A percentile compares a stretch with the other conserved stretches of the same genome.
Evolutionary conservation across 1,140 invertebrate species (phyloP).

Genomic region (Drosophila takahashii): DNA sequence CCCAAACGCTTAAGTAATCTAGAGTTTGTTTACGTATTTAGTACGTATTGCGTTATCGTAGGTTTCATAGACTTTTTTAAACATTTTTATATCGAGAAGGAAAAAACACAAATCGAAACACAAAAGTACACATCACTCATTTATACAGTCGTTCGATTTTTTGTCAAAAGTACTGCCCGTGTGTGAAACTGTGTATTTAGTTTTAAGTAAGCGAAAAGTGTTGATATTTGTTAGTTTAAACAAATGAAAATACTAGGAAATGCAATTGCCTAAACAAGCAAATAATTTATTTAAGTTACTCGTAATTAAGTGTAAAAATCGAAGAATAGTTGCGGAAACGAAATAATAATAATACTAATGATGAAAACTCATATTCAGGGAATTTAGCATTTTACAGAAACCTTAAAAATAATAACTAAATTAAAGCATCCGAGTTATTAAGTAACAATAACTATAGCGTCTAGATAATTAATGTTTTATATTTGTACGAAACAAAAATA

Average conservation of each 20-base stretch:
- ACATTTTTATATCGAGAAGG: conserved; percentile 60
- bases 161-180: conserved; percentile 72
- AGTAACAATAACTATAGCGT: conserved; percentile 14
- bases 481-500: conserved; percentile 57
- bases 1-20: conserved; percentile 61
- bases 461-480: conserved; percentile 66
- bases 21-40: conserved; percentile 65
- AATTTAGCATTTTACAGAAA: conserved; percentile 84
- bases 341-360: conserved; percentile 53
- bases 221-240: conserved; percentile 59
- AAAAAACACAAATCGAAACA: conserved; percentile 42
- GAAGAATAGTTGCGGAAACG: not conserved
- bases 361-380: conserved; percentile 84
- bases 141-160: conserved; percentile 60
- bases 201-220: conserved; percentile 56
- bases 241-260: conserved; percentile 58
- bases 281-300: conserved; percentile 53
- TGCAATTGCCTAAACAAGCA: conserved; percentile 35
- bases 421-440: conserved; percentile 54
- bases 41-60: conserved; percentile 70
- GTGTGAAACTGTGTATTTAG: conserved; percentile 58
- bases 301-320: conserved; percentile 40
- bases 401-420: conserved; percentile 43
- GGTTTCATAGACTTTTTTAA: conserved; percentile 77
- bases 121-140: conserved; percentile 53